A percentile compares a stretch with the other conserved stretches of the same genome.
Evolutionary conservation across 2,797 vertebrate species (phyloP).

Genomic region (Amblyraja radiata): DNA sequence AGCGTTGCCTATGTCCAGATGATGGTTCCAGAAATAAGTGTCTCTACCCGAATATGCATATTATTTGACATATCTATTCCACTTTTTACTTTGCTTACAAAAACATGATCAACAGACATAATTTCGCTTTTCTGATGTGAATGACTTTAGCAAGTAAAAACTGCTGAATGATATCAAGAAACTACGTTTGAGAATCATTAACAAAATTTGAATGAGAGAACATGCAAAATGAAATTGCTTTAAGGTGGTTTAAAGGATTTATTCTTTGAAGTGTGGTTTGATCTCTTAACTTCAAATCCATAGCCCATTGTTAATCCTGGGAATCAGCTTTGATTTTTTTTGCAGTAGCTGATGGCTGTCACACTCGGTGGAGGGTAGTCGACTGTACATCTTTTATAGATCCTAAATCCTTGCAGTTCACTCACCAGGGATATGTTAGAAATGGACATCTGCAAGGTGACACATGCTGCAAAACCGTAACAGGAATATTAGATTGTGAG

Average conservation of each 20-base stretch:
- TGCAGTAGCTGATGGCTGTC: neutral
- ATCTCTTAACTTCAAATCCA: slow-evolving; percentile 15
- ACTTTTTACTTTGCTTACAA: too few species aligned
- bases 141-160: neutral
- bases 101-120: neutral
- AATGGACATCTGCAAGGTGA: neutral
- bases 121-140: neutral
- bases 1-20: neutral
- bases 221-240: neutral
- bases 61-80: too few species aligned
- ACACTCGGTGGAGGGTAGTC: neutral
- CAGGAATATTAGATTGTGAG: slow-evolving; percentile 4
- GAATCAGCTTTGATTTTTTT: slow-evolving; percentile 33
- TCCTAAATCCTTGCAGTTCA: neutral
- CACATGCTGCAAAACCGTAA: neutral
- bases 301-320: neutral
- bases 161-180: neutral
- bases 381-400: neutral
- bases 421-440: neutral
- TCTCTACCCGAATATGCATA: too few species aligned
- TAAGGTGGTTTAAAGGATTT: neutral
- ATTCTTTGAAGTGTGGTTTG: neutral
- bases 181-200: neutral
- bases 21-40: too few species aligned
- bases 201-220: neutral